Evolutionary conservation across 2,113 vertebrate genomes (phyloP).

Genomic region (Leptobrachium leishanense): DNA sequence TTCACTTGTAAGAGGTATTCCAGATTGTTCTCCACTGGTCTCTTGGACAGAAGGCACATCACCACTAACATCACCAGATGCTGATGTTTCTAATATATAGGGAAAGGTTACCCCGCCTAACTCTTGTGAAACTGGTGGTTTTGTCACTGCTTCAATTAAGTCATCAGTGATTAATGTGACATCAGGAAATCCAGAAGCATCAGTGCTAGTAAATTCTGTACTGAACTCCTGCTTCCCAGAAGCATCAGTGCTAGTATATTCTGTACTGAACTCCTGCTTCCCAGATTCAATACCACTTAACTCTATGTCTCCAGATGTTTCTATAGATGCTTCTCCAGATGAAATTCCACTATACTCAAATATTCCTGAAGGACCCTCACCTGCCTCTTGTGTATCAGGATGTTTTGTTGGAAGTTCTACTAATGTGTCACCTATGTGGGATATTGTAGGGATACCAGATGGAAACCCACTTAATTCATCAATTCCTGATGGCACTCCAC

Average conservation of each 20-base stretch:
- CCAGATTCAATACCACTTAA: conserved; percentile 63
- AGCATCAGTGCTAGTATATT: conserved; percentile 54
- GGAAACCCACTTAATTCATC: conserved; percentile 68
- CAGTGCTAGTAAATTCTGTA: conserved; percentile 45
- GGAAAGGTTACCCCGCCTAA: conserved; percentile 66
- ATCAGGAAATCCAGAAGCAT: conserved; percentile 66
- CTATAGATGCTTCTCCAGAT: conserved; percentile 66
- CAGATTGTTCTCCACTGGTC: conserved; percentile 61
- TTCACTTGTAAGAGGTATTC: conserved; percentile 25
- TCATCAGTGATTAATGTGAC: conserved; percentile 68
- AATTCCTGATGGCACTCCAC: conserved; percentile 62
- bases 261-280: conserved; percentile 59
- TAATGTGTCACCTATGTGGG: conserved; percentile 71
- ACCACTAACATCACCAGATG: conserved; percentile 57
- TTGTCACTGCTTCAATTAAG: conserved; percentile 66
- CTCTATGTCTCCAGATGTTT: conserved; percentile 60
- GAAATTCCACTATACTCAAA: conserved; percentile 69
- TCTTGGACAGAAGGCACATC: conserved; percentile 58
- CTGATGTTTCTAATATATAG: conserved; percentile 56
- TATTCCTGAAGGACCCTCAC: conserved; percentile 71
- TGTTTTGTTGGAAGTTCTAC: conserved; percentile 67
- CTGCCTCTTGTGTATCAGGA: conserved; percentile 72
- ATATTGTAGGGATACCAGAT: conserved; percentile 68
- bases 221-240: conserved; percentile 63
- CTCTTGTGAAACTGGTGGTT: conserved; percentile 65